Base-by-base conservation (phyloP, 2,888 invertebrate species). In the Orthosia incerta region DNA sequence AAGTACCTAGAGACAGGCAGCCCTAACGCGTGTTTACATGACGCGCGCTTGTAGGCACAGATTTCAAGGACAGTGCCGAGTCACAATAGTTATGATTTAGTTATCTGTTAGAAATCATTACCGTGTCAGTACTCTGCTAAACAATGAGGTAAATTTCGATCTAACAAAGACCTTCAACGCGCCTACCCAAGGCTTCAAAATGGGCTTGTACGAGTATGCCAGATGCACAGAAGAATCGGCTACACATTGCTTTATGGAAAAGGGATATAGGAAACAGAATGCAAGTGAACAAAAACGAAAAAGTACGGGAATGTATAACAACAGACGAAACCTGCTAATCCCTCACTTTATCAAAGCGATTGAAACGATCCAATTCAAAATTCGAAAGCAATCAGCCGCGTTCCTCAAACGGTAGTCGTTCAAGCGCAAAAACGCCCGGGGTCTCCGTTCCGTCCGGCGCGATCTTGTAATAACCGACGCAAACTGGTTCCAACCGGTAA, bases 401-500 rank as follows among this genome's bases (percentile, higher is more conserved):
- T 82, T 83, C 76, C 80, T 87, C 82, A 80, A 86, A 86, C 85
- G 79, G 71, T 82, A 76, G 70, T 75, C 81, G 71, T 78, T 82
- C 85, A 84, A 84, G 86, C 84, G 85, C 85, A 86, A 89, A 88
- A 88, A 87, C 84, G 85, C 78, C 82, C 56, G 76, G 79, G 82
- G 84, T 87, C 84, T 84, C 79, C 76, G 74, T 69, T 71, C 71
- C 76, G 79, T 81, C 81, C 82, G 84, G 84, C 79, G 80, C 78
- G 78, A 87, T 87, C 85, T 82, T 85, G 88, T 87, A 87, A 88
- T 89, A 89, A 89, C 87, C 83, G 85, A 83, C 74, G 73, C 84
- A 86, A 84, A 87, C 86, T 84, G 86, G 89, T 88, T 89, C 85
- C 86, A 79, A 84, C 88, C 83, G 82, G 91, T 90, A 89, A 90